These are phyloP conservation scores for Perdita meconis DNA, from an alignment of 2,888 invertebrate species.

Conservation along the genomic window DNA sequence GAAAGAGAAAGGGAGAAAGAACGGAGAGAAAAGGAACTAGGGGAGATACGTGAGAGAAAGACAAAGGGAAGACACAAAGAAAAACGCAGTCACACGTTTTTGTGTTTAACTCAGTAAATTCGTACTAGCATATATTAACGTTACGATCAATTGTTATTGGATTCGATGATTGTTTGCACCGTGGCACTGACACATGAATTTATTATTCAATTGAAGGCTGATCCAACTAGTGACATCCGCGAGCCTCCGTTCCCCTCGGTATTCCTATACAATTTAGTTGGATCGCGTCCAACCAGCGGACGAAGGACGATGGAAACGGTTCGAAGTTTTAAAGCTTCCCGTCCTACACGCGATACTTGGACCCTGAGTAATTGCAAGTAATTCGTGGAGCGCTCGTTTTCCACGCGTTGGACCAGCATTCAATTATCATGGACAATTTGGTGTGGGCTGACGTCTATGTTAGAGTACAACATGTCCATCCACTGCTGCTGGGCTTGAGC, in stretches of 20 bases:
- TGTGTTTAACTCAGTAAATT: slow-evolving; percentile 73
- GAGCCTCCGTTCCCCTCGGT: slow-evolving; percentile 8
- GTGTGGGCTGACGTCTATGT: slow-evolving; percentile 84
- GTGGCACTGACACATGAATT: slow-evolving; percentile 83
- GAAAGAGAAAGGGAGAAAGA: slow-evolving; percentile 8
- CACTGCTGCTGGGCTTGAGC: slow-evolving; percentile 79
- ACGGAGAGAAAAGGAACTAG: not conserved
- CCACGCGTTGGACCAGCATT: slow-evolving; percentile 69
- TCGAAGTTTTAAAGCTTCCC: not conserved
- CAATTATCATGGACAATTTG: slow-evolving; percentile 82
- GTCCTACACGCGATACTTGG: slow-evolving; percentile 26
- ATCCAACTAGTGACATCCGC: slow-evolving; percentile 4
- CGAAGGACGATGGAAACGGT: slow-evolving; percentile 35
- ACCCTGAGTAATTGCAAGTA: slow-evolving; percentile 34
- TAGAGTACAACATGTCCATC: slow-evolving; percentile 83
- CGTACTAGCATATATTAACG: slow-evolving; percentile 76
- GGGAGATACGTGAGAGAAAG: not conserved
- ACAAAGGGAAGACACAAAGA: not conserved
- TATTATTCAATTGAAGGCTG: slow-evolving; percentile 64
- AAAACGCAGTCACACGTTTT: slow-evolving; percentile 63
- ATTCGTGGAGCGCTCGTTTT: slow-evolving; percentile 53
- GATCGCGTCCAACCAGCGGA: not conserved
- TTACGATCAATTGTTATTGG: slow-evolving; percentile 81
- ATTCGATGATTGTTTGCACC: slow-evolving; percentile 84
- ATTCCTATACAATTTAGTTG: not conserved